Conservation (phyloP, 2,113 vertebrate genomes). For the Silurus meridionalis region DNA sequence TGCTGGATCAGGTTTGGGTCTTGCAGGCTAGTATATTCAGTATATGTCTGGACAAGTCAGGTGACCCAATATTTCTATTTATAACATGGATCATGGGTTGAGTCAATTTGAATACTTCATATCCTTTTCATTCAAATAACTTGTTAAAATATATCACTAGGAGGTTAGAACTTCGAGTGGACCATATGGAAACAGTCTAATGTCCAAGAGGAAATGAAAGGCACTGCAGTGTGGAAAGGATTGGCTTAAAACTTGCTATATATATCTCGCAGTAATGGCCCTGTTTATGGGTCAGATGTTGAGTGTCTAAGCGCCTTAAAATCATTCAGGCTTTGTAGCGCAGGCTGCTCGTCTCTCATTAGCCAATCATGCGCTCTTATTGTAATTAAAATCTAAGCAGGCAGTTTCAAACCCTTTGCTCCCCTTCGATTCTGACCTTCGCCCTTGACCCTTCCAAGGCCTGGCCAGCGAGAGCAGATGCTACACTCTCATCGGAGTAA, state of each 20-base stretch:
- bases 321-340: conserved; percentile 27
- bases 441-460: not conserved
- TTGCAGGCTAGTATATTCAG: too few species aligned
- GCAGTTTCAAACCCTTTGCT: conserved; percentile 15
- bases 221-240: not conserved
- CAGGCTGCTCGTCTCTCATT: conserved; percentile 29
- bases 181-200: not conserved
- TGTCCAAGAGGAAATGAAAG: not conserved
- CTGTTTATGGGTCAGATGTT: conserved; percentile 33
- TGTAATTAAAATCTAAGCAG: conserved; percentile 37
- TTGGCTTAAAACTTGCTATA: not conserved
- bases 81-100: too few species aligned
- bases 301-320: conserved; percentile 22
- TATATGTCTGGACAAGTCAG: too few species aligned
- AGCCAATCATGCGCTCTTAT: conserved; percentile 27
- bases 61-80: too few species aligned
- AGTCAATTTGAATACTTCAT: too few species aligned
- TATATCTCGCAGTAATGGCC: not conserved
- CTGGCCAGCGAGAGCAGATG: conserved; percentile 14
- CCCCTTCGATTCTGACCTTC: conserved; percentile 29
- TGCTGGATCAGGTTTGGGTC: too few species aligned
- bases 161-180: not conserved
- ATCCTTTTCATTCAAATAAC: too few species aligned
- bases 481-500: not conserved
- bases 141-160: not conserved